phyloP scores from a whole-genome alignment of 35 echinoderm and acorn worm species.

The Diadema setosum region DNA sequence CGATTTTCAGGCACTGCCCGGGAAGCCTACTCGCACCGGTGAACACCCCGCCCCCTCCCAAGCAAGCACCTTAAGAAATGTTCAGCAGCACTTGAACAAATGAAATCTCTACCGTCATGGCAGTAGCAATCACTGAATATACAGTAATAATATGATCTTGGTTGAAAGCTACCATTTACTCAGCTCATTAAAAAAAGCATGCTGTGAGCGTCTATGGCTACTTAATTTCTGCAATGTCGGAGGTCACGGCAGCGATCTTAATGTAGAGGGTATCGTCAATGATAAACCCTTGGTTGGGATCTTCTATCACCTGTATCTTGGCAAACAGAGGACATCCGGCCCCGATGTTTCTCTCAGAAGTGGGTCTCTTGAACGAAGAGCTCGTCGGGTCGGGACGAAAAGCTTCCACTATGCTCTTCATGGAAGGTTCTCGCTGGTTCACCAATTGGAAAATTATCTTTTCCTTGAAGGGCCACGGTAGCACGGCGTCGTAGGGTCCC shows the following conservation, averaged over 20 bases:
- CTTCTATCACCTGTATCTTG: conserved; percentile 38
- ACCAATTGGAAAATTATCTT: not conserved
- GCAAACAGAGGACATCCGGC: conserved; percentile 70
- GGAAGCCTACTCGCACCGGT: too few species aligned
- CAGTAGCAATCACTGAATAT: too few species aligned
- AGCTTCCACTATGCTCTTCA: conserved; percentile 47
- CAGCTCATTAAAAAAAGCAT: too few species aligned
- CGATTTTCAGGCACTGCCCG: too few species aligned
- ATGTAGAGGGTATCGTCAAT: conserved; percentile 59
- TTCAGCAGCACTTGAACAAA: too few species aligned
- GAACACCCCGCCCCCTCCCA: too few species aligned
- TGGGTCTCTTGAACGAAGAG: conserved; percentile 71
- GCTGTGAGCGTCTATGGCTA: too few species aligned
- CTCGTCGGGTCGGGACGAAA: conserved; percentile 70
- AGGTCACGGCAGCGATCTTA: conserved; percentile 12
- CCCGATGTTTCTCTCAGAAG: conserved; percentile 52
- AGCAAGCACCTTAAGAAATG: too few species aligned
- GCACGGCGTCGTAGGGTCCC: not conserved
- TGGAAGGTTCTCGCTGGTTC: not conserved
- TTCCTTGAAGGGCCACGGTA: not conserved
- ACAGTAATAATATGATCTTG: too few species aligned
- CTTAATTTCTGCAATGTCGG: not conserved
- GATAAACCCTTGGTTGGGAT: conserved; percentile 24
- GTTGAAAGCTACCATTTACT: too few species aligned
- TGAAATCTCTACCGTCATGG: too few species aligned